These are phyloP conservation scores for Oxytorus armatus DNA, from an alignment of 2,888 invertebrate genomes.

Conservation along the genomic window DNA sequence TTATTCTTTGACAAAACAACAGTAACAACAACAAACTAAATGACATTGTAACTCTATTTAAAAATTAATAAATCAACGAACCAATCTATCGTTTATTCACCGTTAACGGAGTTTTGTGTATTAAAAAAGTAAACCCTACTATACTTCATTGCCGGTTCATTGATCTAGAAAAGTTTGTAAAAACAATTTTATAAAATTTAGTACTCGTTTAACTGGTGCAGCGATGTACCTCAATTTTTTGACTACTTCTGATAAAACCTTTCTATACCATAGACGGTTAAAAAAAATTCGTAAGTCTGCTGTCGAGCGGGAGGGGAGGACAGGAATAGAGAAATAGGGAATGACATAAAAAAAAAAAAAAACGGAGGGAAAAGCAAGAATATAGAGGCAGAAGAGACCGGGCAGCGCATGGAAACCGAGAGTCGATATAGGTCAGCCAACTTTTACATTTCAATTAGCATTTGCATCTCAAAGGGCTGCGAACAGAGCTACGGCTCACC, in stretches of 20 bases:
- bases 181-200: no score
- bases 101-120: no score
- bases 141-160: no score
- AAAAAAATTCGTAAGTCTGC: not conserved
- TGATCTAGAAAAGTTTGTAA: no score
- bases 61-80: no score
- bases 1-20: no score
- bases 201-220: no score
- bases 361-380: constrained; percentile 29
- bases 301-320: not conserved
- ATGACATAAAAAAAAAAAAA: constrained; percentile 10
- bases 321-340: not conserved
- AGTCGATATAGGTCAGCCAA: constrained; percentile 73
- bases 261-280: not conserved
- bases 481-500: constrained; percentile 61
- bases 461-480: constrained; percentile 75
- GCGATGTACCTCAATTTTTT: no score
- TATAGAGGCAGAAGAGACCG: constrained; percentile 15
- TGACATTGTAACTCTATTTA: no score
- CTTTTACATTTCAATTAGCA: constrained; percentile 76
- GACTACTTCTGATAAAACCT: not conserved
- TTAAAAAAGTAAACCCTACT: no score
- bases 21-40: no score
- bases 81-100: no score
- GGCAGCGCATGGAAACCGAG: constrained; percentile 40